Conservation (phyloP, 2,797 vertebrate genomes). For the Helostoma temminkii region DNA sequence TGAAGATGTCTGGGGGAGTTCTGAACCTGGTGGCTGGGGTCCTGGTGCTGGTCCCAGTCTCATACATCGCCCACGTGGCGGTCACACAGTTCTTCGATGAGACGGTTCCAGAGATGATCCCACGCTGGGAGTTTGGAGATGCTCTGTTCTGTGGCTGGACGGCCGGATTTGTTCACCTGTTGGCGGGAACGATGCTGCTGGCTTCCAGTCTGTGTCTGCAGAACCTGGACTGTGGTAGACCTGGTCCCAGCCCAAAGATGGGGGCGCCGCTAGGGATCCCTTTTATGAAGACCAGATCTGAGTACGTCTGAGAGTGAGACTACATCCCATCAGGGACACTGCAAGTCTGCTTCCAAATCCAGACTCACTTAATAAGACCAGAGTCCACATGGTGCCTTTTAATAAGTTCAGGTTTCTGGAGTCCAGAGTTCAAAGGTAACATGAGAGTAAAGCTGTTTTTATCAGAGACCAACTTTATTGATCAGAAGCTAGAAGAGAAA, state of each 20-base stretch:
- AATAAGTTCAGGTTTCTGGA: neutral
- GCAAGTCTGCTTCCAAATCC: neutral
- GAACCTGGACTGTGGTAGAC: conserved; percentile 9
- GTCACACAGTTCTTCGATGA: conserved; percentile 73
- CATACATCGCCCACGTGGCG: conserved; percentile 71
- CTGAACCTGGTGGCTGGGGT: conserved; percentile 66
- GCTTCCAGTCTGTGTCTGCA: conserved; percentile 68
- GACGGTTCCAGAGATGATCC: conserved; percentile 64
- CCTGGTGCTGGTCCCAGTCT: conserved; percentile 72
- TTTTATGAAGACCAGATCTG: conserved; percentile 23
- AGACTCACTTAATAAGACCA: neutral
- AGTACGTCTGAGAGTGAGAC: conserved; percentile 74
- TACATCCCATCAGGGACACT: neutral
- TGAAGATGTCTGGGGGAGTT: conserved; percentile 53
- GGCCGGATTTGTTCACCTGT: conserved; percentile 70
- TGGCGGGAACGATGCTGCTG: conserved; percentile 75
- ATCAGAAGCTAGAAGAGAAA: too few species aligned
- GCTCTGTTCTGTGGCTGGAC: conserved; percentile 82
- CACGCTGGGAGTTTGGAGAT: conserved; percentile 80
- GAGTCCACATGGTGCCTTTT: too few species aligned
- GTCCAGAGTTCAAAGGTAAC: neutral
- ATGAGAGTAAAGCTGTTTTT: too few species aligned
- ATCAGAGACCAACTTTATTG: too few species aligned
- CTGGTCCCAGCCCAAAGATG: conserved; percentile 16
- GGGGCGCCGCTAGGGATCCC: neutral